These are phyloP conservation scores for Plectrocnemia conspersa DNA, from an alignment of 1,140 invertebrate genomes.

Conservation along the genomic window DNA sequence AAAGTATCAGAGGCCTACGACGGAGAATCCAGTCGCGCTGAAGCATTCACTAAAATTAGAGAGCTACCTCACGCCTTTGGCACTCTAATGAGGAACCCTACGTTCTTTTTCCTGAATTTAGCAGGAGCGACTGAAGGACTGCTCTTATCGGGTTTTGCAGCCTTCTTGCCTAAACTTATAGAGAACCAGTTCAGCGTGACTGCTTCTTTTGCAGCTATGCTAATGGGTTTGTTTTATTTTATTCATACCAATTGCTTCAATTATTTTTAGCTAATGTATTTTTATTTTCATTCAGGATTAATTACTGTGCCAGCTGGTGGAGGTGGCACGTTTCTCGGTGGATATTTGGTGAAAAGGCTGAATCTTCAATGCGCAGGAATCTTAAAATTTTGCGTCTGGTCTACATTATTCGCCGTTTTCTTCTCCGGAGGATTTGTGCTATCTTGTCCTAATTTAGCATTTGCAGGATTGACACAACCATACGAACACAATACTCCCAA, in stretches of 20 bases:
- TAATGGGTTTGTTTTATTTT: constrained; percentile 60
- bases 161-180: constrained; percentile 78
- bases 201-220: constrained; percentile 65
- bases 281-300: constrained; percentile 50
- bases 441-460: constrained; percentile 67
- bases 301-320: constrained; percentile 69
- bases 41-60: constrained; percentile 57
- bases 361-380: constrained; percentile 70
- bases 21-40: constrained; percentile 45
- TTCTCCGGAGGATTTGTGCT: constrained; percentile 65
- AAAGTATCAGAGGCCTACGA: constrained; percentile 67
- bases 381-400: constrained; percentile 65
- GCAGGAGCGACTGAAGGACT: constrained; percentile 75
- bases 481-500: constrained; percentile 47
- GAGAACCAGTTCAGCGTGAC: constrained; percentile 78
- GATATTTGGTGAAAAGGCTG: constrained; percentile 71
- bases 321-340: constrained; percentile 75
- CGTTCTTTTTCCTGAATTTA: constrained; percentile 75
- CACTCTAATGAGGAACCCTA: constrained; percentile 66
- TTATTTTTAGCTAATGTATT: not conserved
- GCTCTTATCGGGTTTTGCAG: constrained; percentile 72
- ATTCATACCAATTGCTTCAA: constrained; percentile 6
- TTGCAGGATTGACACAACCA: constrained; percentile 66
- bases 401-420: constrained; percentile 55
- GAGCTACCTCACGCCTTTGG: constrained; percentile 64